phyloP scores from a whole-genome alignment of 2,797 vertebrate genomes.

The Sitta carolinensis region DNA sequence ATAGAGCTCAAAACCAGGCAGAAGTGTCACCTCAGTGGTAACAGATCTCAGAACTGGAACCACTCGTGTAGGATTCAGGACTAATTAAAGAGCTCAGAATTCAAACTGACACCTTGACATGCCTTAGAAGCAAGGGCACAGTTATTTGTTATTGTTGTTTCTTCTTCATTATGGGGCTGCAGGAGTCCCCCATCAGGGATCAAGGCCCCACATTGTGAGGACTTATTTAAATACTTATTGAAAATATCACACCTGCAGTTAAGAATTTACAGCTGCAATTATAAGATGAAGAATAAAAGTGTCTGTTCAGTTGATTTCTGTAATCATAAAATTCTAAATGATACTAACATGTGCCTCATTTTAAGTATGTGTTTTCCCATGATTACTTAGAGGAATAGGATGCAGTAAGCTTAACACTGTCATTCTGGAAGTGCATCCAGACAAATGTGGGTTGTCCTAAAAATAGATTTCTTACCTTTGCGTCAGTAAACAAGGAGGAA shows the following conservation, averaged over 20 bases:
- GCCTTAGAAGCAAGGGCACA: not conserved
- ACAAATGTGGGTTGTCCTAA: not conserved
- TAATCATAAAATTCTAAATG: not conserved
- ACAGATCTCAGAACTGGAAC: not conserved
- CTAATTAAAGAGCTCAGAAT: not conserved
- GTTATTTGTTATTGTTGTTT: not conserved
- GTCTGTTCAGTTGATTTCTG: not conserved
- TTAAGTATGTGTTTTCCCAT: not conserved
- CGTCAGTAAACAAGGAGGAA: not conserved
- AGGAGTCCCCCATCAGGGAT: not conserved
- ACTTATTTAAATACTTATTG: conserved; percentile 34
- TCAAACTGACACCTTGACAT: not conserved
- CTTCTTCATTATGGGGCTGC: not conserved
- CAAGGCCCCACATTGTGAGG: not conserved
- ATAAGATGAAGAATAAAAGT: conserved; percentile 27
- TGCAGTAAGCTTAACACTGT: not conserved
- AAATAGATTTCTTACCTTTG: not conserved
- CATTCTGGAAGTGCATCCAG: not conserved
- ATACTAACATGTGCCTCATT: not conserved
- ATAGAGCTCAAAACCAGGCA: not conserved
- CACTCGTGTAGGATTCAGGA: not conserved
- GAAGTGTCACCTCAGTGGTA: not conserved
- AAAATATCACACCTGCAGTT: conserved; percentile 18
- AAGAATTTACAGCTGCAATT: conserved; percentile 24
- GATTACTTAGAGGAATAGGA: not conserved